Conservation (phyloP, 2,888 invertebrate genomes). For the Camponotus fellah region DNA sequence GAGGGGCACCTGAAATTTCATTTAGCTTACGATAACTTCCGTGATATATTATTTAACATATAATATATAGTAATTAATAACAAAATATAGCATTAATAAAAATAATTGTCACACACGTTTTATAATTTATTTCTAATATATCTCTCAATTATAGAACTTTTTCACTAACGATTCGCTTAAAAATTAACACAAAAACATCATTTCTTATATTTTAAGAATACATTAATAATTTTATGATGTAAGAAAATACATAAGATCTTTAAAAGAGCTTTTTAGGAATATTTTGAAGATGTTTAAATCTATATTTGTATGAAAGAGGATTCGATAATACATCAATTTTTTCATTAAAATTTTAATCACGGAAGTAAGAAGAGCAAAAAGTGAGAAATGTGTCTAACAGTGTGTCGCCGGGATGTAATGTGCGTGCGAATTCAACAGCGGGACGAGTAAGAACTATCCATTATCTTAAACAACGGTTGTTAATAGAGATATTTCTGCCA, state of each 20-base stretch:
- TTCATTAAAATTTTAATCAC: slow-evolving; percentile 15
- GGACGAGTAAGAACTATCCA: slow-evolving; percentile 33
- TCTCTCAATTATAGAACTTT: background rate
- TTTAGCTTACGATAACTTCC: slow-evolving; percentile 34
- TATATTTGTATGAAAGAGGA: background rate
- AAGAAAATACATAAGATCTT: background rate
- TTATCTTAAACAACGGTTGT: slow-evolving; percentile 50
- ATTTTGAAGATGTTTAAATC: slow-evolving; percentile 28
- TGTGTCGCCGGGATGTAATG: slow-evolving; percentile 33
- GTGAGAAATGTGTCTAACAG: slow-evolving; percentile 51
- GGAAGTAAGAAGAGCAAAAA: slow-evolving; percentile 47
- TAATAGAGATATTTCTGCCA: slow-evolving; percentile 58
- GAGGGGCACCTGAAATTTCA: slow-evolving; percentile 23
- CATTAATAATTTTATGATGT: slow-evolving; percentile 6
- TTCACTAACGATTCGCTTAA: slow-evolving; percentile 2
- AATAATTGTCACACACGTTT: slow-evolving; percentile 1
- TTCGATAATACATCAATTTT: background rate
- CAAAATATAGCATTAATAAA: background rate
- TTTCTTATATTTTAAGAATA: background rate
- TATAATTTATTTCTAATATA: too few relatives aligned
- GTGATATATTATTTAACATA: slow-evolving; percentile 12
- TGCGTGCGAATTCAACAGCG: slow-evolving; percentile 46
- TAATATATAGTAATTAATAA: background rate
- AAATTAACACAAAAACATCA: background rate
- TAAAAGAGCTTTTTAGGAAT: background rate